Evolutionary conservation across 2,797 vertebrate genomes (phyloP), one percentile per base, ranked within the genome.

Genomic region (Cephalopachus bancanus): DNA sequence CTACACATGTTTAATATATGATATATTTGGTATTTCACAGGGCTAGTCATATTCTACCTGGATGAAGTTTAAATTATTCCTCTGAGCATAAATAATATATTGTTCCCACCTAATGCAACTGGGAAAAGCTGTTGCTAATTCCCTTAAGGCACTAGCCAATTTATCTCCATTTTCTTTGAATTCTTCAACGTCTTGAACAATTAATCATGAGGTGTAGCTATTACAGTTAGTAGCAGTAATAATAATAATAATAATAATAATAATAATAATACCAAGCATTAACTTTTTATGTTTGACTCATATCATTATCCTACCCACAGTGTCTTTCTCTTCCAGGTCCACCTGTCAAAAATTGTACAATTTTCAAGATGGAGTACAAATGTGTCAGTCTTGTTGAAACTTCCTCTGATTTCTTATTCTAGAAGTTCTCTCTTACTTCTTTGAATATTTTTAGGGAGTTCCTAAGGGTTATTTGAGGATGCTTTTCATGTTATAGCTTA

Each of bases 281-380:
- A 72, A 62, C 19, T 22, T 91, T 88, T 80, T 60, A 71, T 88
- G 4, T 84, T 94, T 85, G 26, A 10, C 26, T 89, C 16, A 59
- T 83, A 60, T 65, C 6, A 93, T 91, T 91, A 67, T 62, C 10
- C 5, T 65, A 16, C 7, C 3, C 15, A 20, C 1, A 59, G 7
- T 62, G 0, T 33, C 30, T 75, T 88, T 71, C 17, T 85, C 7
- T 94, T 91, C 78, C 55, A 33, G 30, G n/a, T 76, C 20, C 90
- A 10, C 17, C n/a, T 72, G 24, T 96, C 22, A 81, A 78, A 60
- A 97, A 60, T 60, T 90, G 37, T 96, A 57, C 7, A 64, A 1
- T 75, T 88, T 91, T 94, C 11, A 87, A 80, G 30, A 91, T 15
- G 3, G 19, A 60, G 2, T 72, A 37, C 14, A 92, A 49, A 89